A percentile compares a stretch with the other conserved stretches of the same genome.
Conservation (phyloP, 2,797 vertebrate genomes). For the Anguilla megastoma region DNA sequence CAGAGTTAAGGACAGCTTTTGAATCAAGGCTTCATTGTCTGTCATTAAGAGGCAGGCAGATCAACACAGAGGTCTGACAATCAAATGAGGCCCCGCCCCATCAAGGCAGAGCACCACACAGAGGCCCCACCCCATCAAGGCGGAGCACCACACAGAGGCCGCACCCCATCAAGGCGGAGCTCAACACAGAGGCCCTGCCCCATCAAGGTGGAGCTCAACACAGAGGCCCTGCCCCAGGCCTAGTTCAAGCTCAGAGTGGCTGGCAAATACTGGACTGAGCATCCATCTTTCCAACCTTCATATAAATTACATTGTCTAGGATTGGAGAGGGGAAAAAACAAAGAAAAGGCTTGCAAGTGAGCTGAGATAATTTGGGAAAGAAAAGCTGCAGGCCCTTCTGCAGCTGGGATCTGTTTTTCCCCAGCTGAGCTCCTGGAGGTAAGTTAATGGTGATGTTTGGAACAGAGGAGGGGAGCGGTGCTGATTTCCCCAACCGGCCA, state of each 20-base stretch:
- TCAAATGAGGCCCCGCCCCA: background rate
- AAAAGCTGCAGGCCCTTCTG: conserved; percentile 27
- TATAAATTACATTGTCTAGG: background rate
- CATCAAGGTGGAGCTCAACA: too few relatives aligned
- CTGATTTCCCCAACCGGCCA: conserved; percentile 47
- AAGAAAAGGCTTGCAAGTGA: background rate
- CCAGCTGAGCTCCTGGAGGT: conserved; percentile 49
- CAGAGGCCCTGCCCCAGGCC: too few relatives aligned
- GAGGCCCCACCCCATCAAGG: too few relatives aligned
- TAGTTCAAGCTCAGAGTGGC: background rate
- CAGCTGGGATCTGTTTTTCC: conserved; percentile 49
- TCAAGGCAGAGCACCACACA: too few relatives aligned
- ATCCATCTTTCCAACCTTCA: background rate
- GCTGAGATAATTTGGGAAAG: background rate
- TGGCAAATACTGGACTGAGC: background rate
- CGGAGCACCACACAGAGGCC: too few relatives aligned
- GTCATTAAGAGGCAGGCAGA: too few relatives aligned
- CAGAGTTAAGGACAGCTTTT: background rate
- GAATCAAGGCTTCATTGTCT: background rate
- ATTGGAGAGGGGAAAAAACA: background rate
- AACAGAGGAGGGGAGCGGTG: conserved; percentile 46
- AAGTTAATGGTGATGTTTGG: conserved; percentile 54
- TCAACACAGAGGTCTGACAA: background rate
- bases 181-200: too few relatives aligned
- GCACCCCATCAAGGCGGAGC: too few relatives aligned